Conservation (phyloP, 2,888 invertebrate species). For the Anoncus sp. region DNA sequence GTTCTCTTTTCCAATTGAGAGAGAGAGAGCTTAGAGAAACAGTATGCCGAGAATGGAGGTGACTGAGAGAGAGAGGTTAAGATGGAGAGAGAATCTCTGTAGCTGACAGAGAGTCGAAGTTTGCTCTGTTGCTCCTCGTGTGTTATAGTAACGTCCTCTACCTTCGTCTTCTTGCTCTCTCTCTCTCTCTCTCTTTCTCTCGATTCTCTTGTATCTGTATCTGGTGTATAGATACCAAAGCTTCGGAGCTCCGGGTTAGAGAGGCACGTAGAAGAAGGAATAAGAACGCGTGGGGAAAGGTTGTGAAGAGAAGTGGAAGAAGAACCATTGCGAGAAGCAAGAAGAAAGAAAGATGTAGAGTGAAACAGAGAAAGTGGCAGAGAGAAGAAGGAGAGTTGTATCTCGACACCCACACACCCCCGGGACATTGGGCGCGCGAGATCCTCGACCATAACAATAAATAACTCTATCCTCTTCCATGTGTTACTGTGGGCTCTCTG, state of each 20-base stretch:
- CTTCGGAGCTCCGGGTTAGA: slow-evolving; percentile 57
- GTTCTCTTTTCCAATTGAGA: slow-evolving; percentile 24
- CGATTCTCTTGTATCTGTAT: slow-evolving; percentile 75
- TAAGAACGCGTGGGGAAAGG: slow-evolving; percentile 34
- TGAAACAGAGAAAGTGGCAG: slow-evolving; percentile 65
- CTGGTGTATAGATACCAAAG: slow-evolving; percentile 71
- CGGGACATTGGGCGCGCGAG: slow-evolving; percentile 68
- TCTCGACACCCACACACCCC: slow-evolving; percentile 79
- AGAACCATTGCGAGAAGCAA: slow-evolving; percentile 6
- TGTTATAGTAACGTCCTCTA: slow-evolving; percentile 72
- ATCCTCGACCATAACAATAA: slow-evolving; percentile 81
- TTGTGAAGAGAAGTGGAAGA: slow-evolving; percentile 30
- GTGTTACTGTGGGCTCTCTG: slow-evolving; percentile 78
- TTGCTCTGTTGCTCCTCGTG: slow-evolving; percentile 63
- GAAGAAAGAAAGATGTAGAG: slow-evolving; percentile 58
- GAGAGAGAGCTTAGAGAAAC: slow-evolving; percentile 17
- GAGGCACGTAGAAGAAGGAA: slow-evolving; percentile 30
- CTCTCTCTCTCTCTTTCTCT: slow-evolving; percentile 21
- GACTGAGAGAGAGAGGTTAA: slow-evolving; percentile 41
- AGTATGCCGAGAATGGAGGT: slow-evolving; percentile 28
- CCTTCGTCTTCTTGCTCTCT: slow-evolving; percentile 23
- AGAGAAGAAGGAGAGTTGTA: slow-evolving; percentile 71
- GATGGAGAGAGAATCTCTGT: slow-evolving; percentile 63
- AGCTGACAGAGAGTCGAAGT: slow-evolving; percentile 67
- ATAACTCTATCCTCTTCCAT: slow-evolving; percentile 82